Evolutionary conservation across 2,797 vertebrate species (phyloP).

Genomic region (Enteromius unitaeniatus): DNA sequence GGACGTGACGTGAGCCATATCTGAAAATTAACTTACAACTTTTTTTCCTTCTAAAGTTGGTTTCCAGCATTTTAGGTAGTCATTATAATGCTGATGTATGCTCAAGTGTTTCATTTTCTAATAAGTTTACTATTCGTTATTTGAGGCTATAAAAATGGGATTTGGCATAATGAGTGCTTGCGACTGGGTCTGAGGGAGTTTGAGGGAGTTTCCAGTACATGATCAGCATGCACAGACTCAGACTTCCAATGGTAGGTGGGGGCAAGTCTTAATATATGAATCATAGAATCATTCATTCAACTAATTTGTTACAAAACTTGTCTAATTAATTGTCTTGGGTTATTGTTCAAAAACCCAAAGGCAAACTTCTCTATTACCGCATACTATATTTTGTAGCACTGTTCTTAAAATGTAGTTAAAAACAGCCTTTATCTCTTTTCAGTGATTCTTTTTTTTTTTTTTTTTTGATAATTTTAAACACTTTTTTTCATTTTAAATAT

Average conservation of each 20-base stretch:
- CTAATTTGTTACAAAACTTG: neutral
- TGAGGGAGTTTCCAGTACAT: too few species aligned
- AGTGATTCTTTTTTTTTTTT: too few species aligned
- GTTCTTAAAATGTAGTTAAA: neutral
- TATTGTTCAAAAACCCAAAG: neutral
- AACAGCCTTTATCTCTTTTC: neutral
- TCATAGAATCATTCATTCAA: neutral
- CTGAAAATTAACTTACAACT: neutral
- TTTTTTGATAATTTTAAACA: too few species aligned
- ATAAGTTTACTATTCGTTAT: too few species aligned
- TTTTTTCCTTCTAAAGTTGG: neutral
- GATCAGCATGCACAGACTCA: too few species aligned
- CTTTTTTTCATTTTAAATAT: neutral
- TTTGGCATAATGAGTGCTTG: too few species aligned
- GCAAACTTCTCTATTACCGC: neutral
- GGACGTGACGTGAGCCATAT: neutral
- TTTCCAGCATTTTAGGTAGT: too few species aligned
- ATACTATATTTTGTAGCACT: neutral
- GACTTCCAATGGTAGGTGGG: neutral
- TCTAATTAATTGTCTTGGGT: neutral
- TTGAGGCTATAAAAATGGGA: too few species aligned
- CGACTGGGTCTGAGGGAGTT: too few species aligned
- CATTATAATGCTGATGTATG: too few species aligned
- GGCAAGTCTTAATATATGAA: neutral
- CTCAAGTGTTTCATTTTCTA: neutral